Evolutionary conservation across 2,888 invertebrate species (phyloP).

Genomic region (Patella caerulea): DNA sequence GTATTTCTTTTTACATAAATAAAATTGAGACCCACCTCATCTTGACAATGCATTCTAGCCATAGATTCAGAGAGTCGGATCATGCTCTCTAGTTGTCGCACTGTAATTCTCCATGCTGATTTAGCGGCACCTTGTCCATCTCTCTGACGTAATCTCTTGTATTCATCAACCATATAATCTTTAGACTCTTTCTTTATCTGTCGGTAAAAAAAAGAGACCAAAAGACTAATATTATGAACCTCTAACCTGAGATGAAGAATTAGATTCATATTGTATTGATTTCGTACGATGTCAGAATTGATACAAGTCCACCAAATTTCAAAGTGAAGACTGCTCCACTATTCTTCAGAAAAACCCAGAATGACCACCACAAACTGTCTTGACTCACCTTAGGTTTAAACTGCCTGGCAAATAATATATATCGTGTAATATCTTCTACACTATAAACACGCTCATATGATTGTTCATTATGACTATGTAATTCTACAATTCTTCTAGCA

Average conservation of each 20-base stretch:
- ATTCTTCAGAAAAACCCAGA: no score
- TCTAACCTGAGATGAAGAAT: no score
- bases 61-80: conserved; percentile 96
- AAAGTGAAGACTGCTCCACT: no score
- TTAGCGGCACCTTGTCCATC: conserved; percentile 81
- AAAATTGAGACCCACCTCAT: conserved; percentile 76
- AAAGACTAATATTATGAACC: no score
- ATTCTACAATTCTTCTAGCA: conserved; percentile 93
- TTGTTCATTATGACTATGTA: conserved; percentile 89
- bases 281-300: no score
- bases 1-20: not conserved
- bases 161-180: conserved; percentile 88
- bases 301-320: no score
- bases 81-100: conserved; percentile 95
- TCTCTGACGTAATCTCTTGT: conserved; percentile 86
- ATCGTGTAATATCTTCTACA: conserved; percentile 90
- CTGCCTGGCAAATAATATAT: conserved; percentile 95
- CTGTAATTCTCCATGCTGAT: conserved; percentile 95
- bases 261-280: no score
- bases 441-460: conserved; percentile 86
- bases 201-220: conserved; percentile 19
- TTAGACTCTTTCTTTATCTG: conserved; percentile 81
- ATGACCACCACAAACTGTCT: not conserved
- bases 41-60: conserved; percentile 95
- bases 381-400: conserved; percentile 88